Percentiles rank a stretch among this genome's conserved stretches.
Evolutionary conservation across 53 echinoderm and acorn worm species (phyloP).

Genomic region (Mesocentrotus franciscanus): DNA sequence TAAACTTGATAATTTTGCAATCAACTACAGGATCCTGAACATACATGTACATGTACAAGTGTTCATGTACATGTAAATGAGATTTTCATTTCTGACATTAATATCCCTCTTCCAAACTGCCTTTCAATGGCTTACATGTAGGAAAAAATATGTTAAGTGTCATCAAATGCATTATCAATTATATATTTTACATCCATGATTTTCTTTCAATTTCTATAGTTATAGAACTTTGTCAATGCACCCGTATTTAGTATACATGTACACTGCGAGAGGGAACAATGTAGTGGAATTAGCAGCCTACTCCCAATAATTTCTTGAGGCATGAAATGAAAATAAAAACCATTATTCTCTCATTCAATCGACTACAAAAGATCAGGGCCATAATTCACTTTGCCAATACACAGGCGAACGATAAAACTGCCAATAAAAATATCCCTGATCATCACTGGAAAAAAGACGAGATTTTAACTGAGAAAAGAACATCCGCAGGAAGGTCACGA

Average conservation of each 20-base stretch:
- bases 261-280: constrained; percentile 10
- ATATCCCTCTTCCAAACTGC: no score
- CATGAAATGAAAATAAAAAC: constrained; percentile 43
- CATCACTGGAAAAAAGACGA: constrained; percentile 17
- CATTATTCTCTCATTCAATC: constrained; percentile 34
- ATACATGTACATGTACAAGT: no score
- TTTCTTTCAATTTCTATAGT: no score
- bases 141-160: not conserved
- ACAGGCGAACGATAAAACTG: constrained; percentile 58
- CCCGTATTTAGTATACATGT: not conserved
- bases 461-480: constrained; percentile 40
- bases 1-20: no score
- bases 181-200: not conserved
- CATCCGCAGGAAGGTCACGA: constrained; percentile 60
- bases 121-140: no score
- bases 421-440: constrained; percentile 61
- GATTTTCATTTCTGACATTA: no score
- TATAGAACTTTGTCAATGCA: not conserved
- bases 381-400: constrained; percentile 49
- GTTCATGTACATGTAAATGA: no score
- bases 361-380: constrained; percentile 21
- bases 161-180: not conserved
- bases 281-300: constrained; percentile 31
- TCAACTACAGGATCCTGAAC: not conserved
- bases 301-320: constrained; percentile 47